Base-by-base conservation (phyloP, 53 echinoderm and acorn worm species). In the Luidia sarsii region DNA sequence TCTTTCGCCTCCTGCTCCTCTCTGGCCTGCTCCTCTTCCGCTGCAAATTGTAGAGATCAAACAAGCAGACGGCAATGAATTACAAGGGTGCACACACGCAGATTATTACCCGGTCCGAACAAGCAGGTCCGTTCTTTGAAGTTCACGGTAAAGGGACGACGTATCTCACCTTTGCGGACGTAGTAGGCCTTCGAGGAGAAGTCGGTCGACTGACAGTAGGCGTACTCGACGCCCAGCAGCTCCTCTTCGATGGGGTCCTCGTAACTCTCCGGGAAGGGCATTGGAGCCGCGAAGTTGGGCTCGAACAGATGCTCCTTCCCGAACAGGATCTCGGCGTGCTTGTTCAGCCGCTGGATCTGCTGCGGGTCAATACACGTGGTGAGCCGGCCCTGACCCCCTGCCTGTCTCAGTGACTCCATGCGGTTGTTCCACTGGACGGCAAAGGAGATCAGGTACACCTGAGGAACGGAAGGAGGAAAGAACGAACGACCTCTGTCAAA, bases 371-470 rank as follows among this genome's bases (percentile, higher is more conserved):
- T 25, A 53, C 79, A 89, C 8, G 79, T 36, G 11, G 67, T 74
- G 45, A 21, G 48, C 57, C 89, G 27, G 68, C 84, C 84, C 32
- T 73, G 32, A 20, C 88, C 89, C 29, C 89, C 84, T 69, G 80
- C 79, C 5, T 84, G 79, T 52, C 79, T 89, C 25, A 84, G 84
- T 23, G 25, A 30, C 51, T 88, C 82, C 74, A 88, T 88, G 0
- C 65, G 65, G 13, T 21, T 49, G 28, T 88, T 88, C 88, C 88
- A 88, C 28, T 88, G 82, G 1, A 88, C 83, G 15, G 83, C 88
- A 59, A 89, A 89, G 57, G 89, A 75, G 56, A 89, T 89, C 50
- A 89, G 83, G 48, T 89, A 89, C 0, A 83, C 89, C 89, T 89
- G 87, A 28, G 2, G 39, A 45, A 45, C 7, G 14, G 14, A 22